Conservation (phyloP, 2,113 vertebrate species). For the Myxocyprinus asiaticus region DNA sequence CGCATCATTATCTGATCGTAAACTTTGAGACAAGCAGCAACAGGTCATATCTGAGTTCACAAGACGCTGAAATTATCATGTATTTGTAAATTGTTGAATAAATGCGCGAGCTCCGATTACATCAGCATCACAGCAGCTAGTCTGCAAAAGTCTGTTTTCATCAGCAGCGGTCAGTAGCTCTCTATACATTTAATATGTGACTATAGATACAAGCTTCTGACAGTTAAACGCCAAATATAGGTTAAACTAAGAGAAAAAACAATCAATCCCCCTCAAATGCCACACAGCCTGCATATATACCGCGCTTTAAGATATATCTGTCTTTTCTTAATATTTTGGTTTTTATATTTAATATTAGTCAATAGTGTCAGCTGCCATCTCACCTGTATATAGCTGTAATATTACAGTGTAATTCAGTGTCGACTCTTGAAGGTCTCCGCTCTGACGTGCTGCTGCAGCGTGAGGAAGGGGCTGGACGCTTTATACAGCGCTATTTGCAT, state of each 20-base stretch:
- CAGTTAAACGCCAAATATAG: not conserved
- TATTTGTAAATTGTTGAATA: no score
- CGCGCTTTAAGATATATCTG: not conserved
- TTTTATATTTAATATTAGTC: not conserved
- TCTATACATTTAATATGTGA: not conserved
- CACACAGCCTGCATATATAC: not conserved
- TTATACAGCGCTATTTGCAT: slow-evolving; percentile 60
- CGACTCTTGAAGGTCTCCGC: slow-evolving; percentile 25
- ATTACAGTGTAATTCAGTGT: slow-evolving; percentile 32
- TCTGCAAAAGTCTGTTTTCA: no score
- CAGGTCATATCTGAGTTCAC: not conserved
- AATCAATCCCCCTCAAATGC: not conserved
- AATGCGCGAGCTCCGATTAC: no score
- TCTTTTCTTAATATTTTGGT: not conserved
- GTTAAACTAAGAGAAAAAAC: no score
- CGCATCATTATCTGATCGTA: not conserved
- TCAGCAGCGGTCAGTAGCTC: no score
- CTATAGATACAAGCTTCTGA: not conserved
- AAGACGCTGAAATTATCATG: no score
- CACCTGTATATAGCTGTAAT: slow-evolving; percentile 26
- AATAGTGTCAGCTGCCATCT: not conserved
- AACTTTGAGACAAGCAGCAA: not conserved
- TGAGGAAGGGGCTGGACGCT: not conserved
- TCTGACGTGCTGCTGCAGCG: slow-evolving; percentile 54
- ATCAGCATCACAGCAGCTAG: not conserved